Conservation (phyloP, 2,113 vertebrate genomes). For the Cyanoramphus novaezelandiae region DNA sequence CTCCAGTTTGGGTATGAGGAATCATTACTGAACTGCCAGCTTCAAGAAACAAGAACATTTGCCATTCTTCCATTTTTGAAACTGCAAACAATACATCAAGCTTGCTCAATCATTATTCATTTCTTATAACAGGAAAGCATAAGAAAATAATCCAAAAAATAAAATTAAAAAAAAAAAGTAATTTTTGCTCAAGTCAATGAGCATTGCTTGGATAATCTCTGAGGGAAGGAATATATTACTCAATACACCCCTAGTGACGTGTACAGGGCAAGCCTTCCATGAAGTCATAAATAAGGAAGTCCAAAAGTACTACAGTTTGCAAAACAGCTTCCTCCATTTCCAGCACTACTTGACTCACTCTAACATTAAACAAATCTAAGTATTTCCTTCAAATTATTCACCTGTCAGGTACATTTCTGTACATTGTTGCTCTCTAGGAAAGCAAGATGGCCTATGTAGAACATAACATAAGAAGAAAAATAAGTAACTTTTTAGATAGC, state of each 20-base stretch:
- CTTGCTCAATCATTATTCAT: not conserved
- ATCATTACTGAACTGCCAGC: not conserved
- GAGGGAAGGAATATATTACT: not conserved
- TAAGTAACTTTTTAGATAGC: not conserved
- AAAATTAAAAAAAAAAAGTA: not conserved
- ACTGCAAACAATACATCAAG: not conserved
- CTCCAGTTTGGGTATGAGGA: not conserved
- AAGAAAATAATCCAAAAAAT: not conserved
- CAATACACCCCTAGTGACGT: not conserved
- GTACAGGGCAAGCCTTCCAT: not conserved
- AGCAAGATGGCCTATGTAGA: not conserved
- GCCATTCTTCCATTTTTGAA: not conserved
- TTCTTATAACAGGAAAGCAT: not conserved
- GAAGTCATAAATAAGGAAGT: not conserved
- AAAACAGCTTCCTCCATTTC: not conserved
- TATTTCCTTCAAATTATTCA: not conserved
- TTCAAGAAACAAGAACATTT: accelerated
- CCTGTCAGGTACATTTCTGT: not conserved
- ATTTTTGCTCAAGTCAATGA: not conserved
- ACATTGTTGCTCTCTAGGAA: not conserved
- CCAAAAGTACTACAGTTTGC: not conserved
- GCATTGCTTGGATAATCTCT: not conserved
- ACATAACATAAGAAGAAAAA: not conserved
- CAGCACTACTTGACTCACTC: not conserved
- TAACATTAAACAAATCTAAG: not conserved